Percentiles rank a stretch among this genome's conserved stretches.
Conservation (phyloP, 2,888 invertebrate species). For the Scrobipalpa atriplicella region DNA sequence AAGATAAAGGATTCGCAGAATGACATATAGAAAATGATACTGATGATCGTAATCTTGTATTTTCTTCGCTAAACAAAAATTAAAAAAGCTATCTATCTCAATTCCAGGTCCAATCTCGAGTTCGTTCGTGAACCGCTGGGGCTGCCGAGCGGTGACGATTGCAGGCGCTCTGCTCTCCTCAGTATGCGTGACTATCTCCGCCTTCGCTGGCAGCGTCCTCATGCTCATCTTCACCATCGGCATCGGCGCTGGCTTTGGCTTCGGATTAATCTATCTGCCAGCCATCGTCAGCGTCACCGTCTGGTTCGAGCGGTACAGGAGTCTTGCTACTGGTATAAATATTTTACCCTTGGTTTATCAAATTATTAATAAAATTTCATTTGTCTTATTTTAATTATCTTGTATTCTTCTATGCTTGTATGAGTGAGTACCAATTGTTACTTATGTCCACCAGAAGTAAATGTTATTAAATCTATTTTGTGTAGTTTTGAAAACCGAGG, state of each 20-base stretch:
- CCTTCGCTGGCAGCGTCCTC: constrained; percentile 91
- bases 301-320: constrained; percentile 97
- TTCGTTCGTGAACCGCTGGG: constrained; percentile 96
- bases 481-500: no score
- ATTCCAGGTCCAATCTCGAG: constrained; percentile 96
- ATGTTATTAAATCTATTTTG: no score
- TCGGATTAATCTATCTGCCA: constrained; percentile 98
- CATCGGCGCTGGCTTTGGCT: constrained; percentile 96
- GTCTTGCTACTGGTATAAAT: constrained; percentile 92
- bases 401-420: no score
- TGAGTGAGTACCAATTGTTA: no score
- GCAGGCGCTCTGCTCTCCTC: constrained; percentile 92
- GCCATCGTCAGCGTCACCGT: constrained; percentile 99
- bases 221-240: constrained; percentile 97
- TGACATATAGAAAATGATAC: no score
- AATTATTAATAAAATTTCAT: no score
- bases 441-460: no score
- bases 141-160: constrained; percentile 95
- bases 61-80: not conserved
- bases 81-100: not conserved
- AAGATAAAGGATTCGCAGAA: no score
- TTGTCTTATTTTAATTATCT: no score
- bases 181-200: constrained; percentile 89
- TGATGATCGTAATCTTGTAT: no score
- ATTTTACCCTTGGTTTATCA: not conserved